phyloP scores from a whole-genome alignment of 1,140 invertebrate genomes.

The Helicoverpa armigera region DNA sequence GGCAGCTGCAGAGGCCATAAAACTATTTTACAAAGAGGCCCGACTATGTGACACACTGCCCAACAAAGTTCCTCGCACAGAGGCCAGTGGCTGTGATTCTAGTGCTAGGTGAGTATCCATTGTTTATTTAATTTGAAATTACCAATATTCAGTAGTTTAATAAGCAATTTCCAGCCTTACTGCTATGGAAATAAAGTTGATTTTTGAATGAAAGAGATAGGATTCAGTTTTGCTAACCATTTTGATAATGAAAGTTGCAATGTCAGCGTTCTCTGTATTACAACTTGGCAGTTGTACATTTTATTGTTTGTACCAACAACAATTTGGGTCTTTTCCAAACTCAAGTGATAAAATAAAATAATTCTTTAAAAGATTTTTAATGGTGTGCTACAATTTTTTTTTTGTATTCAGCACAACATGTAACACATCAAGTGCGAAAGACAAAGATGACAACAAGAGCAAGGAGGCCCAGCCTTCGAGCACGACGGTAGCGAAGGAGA shows the following conservation, averaged over 20 bases:
- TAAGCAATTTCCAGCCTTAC: background rate
- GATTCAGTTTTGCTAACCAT: too few species aligned
- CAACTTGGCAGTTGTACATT: too few species aligned
- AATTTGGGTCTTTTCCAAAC: too few species aligned
- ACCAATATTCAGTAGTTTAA: background rate
- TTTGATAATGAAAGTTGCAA: too few species aligned
- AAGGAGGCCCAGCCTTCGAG: conserved; percentile 62
- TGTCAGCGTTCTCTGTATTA: too few species aligned
- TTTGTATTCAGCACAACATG: conserved; percentile 67
- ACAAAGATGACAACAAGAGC: conserved; percentile 57
- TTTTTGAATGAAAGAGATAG: too few species aligned
- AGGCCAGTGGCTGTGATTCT: conserved; percentile 73
- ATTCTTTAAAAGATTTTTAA: too few species aligned
- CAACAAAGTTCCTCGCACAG: conserved; percentile 91
- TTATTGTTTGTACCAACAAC: too few species aligned
- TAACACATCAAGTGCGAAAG: conserved; percentile 65
- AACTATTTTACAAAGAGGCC: conserved; percentile 94
- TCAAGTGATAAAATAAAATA: background rate
- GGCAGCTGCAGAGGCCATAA: conserved; percentile 95
- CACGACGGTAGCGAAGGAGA: conserved; percentile 59
- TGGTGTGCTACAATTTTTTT: too few species aligned
- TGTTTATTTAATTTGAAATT: background rate
- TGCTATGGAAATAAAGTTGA: too few species aligned
- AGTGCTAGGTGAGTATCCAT: conserved; percentile 69
- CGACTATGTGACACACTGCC: conserved; percentile 92